Conservation (phyloP, 2,113 vertebrate genomes). For the Emberiza fucata region DNA sequence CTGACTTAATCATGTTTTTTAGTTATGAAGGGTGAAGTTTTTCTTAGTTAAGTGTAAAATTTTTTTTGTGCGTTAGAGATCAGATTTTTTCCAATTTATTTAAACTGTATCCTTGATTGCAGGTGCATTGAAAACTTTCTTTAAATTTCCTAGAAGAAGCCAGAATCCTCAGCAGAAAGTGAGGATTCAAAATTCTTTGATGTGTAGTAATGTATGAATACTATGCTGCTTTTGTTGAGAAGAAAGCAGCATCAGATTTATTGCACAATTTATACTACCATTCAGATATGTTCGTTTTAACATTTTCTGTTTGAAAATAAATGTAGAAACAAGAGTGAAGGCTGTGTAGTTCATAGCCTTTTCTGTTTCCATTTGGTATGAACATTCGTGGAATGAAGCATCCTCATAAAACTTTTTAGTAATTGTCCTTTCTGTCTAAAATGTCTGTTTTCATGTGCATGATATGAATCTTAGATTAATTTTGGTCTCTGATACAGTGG, state of each 20-base stretch:
- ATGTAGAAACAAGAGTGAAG: background rate
- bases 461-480: background rate
- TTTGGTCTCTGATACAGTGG: background rate
- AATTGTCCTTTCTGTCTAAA: background rate
- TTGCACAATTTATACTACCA: background rate
- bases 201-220: background rate
- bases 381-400: background rate
- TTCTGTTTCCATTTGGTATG: background rate
- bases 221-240: background rate
- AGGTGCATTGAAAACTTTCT: background rate
- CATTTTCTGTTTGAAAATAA: background rate
- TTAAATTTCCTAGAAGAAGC: background rate
- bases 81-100: background rate
- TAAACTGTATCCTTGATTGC: background rate
- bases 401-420: background rate
- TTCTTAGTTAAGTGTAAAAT: background rate
- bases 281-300: background rate
- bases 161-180: background rate
- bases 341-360: background rate
- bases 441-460: background rate
- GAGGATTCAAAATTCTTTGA: background rate
- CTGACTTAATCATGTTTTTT: background rate
- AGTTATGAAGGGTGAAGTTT: background rate
- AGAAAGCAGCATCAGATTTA: background rate
- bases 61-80: background rate